These are phyloP conservation scores for Semaprochilodus insignis DNA, from an alignment of 2,797 vertebrate species.

Conservation along the genomic window DNA sequence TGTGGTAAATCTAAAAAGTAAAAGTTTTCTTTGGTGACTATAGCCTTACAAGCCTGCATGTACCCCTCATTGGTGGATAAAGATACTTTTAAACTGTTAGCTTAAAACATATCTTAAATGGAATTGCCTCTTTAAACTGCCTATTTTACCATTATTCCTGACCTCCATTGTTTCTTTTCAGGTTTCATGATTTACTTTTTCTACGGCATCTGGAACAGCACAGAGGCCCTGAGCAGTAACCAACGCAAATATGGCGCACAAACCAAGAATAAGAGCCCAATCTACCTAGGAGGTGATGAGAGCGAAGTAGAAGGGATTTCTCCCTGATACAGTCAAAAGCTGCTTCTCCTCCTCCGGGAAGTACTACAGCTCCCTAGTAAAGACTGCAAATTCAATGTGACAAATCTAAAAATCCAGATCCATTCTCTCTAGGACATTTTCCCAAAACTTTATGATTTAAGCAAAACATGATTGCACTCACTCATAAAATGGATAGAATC, in stretches of 20 bases:
- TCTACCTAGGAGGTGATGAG: slow-evolving; percentile 70
- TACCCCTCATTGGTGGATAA: no score
- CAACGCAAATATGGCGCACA: slow-evolving; percentile 68
- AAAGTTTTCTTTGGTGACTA: no score
- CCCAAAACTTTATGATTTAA: slow-evolving; percentile 1
- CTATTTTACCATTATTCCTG: background rate
- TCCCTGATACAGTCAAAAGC: slow-evolving; percentile 65
- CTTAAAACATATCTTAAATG: no score
- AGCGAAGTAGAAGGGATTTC: slow-evolving; percentile 73
- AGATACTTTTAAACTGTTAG: no score
- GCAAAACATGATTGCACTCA: background rate
- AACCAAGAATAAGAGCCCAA: slow-evolving; percentile 73
- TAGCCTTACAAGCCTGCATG: no score
- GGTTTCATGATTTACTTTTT: slow-evolving; percentile 92
- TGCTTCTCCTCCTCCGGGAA: slow-evolving; percentile 32
- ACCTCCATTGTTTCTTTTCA: slow-evolving; percentile 61
- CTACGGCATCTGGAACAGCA: slow-evolving; percentile 91
- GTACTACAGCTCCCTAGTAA: slow-evolving; percentile 22
- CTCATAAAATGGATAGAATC: background rate
- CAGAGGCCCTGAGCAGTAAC: slow-evolving; percentile 72
- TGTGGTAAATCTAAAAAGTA: no score
- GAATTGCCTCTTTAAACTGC: no score
- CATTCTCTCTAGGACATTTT: background rate
- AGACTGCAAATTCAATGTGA: slow-evolving; percentile 29
- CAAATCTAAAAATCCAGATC: background rate